These are phyloP conservation scores for Bombus superbus DNA, from an alignment of 1,140 invertebrate genomes.

Conservation along the genomic window DNA sequence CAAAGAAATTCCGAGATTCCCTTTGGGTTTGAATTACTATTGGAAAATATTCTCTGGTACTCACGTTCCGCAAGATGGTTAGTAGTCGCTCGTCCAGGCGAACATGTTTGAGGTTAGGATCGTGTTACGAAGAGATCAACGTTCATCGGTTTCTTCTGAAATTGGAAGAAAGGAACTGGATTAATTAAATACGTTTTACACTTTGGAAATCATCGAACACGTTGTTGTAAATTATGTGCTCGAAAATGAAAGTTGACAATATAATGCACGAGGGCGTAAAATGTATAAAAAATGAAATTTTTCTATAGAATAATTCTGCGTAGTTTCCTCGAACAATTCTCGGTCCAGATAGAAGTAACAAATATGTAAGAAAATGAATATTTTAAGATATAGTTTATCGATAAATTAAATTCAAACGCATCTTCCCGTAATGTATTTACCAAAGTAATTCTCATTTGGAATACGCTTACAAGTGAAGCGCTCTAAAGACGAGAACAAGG, in stretches of 20 bases:
- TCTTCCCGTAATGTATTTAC: background rate
- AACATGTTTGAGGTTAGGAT: conserved; percentile 36
- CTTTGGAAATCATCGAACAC: too few relatives aligned
- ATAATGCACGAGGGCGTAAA: too few relatives aligned
- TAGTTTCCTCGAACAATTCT: background rate
- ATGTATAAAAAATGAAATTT: too few relatives aligned
- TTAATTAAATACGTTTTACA: background rate
- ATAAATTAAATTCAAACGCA: background rate
- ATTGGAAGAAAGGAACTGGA: background rate
- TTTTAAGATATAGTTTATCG: background rate
- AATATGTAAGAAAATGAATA: too few relatives aligned
- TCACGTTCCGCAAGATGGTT: conserved; percentile 52
- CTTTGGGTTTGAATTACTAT: background rate
- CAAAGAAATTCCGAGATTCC: background rate
- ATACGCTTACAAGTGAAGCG: background rate
- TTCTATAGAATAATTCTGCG: too few relatives aligned
- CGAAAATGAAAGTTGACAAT: too few relatives aligned
- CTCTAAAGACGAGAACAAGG: background rate
- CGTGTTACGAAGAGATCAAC: background rate
- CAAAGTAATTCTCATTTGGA: background rate
- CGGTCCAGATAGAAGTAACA: too few relatives aligned
- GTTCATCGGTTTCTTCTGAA: conserved; percentile 40
- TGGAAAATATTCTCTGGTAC: background rate
- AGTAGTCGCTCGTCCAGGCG: conserved; percentile 55
- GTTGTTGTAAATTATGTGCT: too few relatives aligned